Percentiles rank a stretch among this genome's conserved stretches.
Conservation (phyloP, 2,113 vertebrate species). For the Gallinago jamesoni region DNA sequence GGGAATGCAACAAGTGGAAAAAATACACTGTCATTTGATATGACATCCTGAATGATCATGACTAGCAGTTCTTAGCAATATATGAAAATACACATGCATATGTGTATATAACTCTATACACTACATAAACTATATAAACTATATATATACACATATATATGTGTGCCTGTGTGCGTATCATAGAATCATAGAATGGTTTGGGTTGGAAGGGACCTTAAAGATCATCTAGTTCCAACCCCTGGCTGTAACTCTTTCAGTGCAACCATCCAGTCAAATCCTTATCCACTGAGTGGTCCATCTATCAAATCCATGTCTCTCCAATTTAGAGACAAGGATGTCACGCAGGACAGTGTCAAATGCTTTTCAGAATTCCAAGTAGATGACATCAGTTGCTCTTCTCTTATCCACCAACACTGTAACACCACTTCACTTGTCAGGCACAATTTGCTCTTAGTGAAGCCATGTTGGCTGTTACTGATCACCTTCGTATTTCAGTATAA, state of each 20-base stretch:
- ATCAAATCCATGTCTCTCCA: background rate
- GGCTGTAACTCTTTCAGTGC: background rate
- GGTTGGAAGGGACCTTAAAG: background rate
- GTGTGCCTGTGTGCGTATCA: background rate
- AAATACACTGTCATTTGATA: background rate
- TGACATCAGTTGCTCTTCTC: background rate
- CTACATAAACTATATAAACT: background rate
- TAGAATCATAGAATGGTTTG: background rate
- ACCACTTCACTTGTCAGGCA: background rate
- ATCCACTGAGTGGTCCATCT: background rate
- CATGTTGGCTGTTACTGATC: background rate
- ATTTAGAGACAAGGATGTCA: background rate
- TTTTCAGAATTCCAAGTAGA: background rate
- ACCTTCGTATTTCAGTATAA: background rate
- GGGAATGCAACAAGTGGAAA: background rate
- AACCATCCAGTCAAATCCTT: background rate
- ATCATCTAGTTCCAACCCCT: background rate
- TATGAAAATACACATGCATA: background rate
- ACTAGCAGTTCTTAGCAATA: background rate
- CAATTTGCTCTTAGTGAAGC: background rate
- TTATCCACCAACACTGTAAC: background rate
- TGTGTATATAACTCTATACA: background rate
- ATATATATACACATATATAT: background rate
- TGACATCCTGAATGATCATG: background rate
- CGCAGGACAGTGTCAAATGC: background rate